phyloP scores from a whole-genome alignment of 2,797 vertebrate genomes.

The Lerista edwardsae region DNA sequence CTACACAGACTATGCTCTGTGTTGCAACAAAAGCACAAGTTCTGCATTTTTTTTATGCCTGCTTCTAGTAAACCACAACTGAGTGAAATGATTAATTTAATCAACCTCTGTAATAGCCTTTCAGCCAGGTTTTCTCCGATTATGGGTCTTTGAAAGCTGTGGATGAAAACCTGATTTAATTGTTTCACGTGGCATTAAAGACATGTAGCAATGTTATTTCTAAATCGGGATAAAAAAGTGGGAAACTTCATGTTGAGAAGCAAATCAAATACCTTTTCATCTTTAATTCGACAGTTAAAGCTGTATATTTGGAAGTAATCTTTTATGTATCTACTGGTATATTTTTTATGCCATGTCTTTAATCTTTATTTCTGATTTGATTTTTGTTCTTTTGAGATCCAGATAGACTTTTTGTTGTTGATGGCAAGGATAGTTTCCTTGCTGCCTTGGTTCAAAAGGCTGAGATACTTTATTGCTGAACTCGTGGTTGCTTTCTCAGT shows the following conservation, averaged over 20 bases:
- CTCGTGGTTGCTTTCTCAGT: background rate
- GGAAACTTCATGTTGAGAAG: background rate
- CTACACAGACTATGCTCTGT: background rate
- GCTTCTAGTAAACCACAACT: background rate
- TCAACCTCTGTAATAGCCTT: background rate
- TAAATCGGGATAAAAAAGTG: slow-evolving; percentile 37
- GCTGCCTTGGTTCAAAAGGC: background rate
- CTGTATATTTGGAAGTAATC: background rate
- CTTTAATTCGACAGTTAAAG: slow-evolving; percentile 11
- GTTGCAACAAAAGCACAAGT: background rate
- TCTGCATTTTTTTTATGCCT: slow-evolving; percentile 2
- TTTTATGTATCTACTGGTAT: background rate
- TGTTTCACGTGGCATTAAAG: slow-evolving; percentile 21
- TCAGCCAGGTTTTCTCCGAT: slow-evolving; percentile 1
- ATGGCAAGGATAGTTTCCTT: background rate
- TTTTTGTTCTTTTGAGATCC: background rate
- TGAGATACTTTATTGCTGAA: background rate
- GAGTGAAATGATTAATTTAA: slow-evolving; percentile 1
- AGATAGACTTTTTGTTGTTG: background rate
- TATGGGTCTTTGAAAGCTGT: slow-evolving; percentile 1
- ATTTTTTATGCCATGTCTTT: slow-evolving; percentile 5
- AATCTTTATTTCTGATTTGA: background rate
- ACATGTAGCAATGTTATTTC: slow-evolving; percentile 42
- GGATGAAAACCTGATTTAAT: background rate
- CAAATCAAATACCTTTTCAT: slow-evolving; percentile 8